These are phyloP conservation scores for Thaumatotibia leucotreta DNA, from an alignment of 1,140 invertebrate species.

Conservation along the genomic window DNA sequence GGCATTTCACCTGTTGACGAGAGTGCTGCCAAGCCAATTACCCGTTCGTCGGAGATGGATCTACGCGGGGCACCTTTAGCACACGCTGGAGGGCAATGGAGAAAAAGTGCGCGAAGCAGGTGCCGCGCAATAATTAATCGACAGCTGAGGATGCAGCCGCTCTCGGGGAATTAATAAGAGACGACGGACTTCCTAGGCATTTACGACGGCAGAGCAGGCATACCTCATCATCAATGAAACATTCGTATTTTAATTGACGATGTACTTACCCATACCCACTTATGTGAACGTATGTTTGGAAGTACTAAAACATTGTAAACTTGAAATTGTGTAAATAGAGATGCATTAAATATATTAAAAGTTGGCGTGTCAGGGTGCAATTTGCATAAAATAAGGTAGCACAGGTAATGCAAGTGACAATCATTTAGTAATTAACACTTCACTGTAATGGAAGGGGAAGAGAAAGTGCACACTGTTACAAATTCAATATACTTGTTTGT, in stretches of 20 bases:
- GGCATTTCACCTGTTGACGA: conserved; percentile 48
- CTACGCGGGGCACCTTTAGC: conserved; percentile 42
- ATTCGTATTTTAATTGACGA: background rate
- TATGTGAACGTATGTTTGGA: no score
- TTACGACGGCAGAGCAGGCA: background rate
- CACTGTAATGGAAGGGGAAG: conserved; percentile 1
- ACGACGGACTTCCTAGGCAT: conserved; percentile 10
- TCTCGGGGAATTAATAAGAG: conserved; percentile 24
- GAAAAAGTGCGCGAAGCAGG: conserved; percentile 29
- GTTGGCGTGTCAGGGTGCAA: background rate
- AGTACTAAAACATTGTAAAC: no score
- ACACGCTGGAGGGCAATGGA: conserved; percentile 30
- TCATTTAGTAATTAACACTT: conserved; percentile 13
- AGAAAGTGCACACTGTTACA: background rate
- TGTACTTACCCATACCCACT: background rate
- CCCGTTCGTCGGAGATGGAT: conserved; percentile 45
- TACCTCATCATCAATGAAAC: background rate
- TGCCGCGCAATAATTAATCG: conserved; percentile 47
- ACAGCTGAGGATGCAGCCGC: conserved; percentile 48
- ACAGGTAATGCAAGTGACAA: conserved; percentile 2
- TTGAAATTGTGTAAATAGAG: background rate
- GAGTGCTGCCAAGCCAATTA: conserved; percentile 48
- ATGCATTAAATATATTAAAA: background rate
- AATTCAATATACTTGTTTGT: background rate
- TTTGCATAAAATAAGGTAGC: conserved; percentile 8